phyloP scores from a whole-genome alignment of 2,888 invertebrate species.

The Pandemis heparana region DNA sequence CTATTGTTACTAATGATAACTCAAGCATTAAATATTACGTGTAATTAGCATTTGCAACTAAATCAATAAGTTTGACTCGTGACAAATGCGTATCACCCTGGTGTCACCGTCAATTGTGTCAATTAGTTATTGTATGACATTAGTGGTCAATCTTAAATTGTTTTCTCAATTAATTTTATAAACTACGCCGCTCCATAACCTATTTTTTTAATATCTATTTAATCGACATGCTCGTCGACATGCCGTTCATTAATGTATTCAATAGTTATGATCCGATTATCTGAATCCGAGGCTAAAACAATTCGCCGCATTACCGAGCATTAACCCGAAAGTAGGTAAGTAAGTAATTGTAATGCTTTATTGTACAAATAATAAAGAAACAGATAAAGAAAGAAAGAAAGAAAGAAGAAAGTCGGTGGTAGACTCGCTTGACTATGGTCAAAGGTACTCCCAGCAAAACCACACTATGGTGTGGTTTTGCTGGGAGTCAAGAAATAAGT shows the following conservation, averaged over 20 bases:
- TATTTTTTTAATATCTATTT: slow-evolving; percentile 26
- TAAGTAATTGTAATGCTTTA: too few relatives aligned
- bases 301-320: neutral
- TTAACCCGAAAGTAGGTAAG: neutral
- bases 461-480: too few relatives aligned
- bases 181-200: neutral
- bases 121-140: neutral
- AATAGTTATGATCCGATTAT: neutral
- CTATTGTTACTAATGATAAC: too few relatives aligned
- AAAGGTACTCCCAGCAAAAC: too few relatives aligned
- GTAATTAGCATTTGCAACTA: neutral
- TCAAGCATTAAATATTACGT: neutral
- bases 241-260: too few relatives aligned
- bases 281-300: too few relatives aligned
- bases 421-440: too few relatives aligned
- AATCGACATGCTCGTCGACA: slow-evolving; percentile 38
- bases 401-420: neutral
- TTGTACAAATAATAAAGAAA: too few relatives aligned
- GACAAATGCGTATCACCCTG: slow-evolving; percentile 11
- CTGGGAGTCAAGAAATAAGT: too few relatives aligned
- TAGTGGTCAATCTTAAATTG: slow-evolving; percentile 16
- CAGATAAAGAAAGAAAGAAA: too few relatives aligned
- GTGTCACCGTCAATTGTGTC: too few relatives aligned
- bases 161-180: neutral
- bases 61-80: slow-evolving; percentile 13